Evolutionary conservation across 1,140 invertebrate genomes (phyloP).

Genomic region (Vanessa atalanta): DNA sequence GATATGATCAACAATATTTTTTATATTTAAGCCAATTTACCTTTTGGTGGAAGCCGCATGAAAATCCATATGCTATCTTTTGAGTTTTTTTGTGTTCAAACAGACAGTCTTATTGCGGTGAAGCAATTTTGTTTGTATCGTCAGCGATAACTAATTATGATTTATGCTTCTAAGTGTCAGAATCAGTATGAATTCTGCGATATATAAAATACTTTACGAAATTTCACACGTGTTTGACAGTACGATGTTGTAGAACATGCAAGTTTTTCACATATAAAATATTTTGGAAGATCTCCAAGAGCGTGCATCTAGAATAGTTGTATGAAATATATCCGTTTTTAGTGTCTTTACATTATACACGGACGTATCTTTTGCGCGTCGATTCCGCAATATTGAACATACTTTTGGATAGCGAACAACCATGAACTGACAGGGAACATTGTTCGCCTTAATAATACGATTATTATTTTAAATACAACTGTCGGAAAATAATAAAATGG

Average conservation of each 20-base stretch:
- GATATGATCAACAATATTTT: no score
- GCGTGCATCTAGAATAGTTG: conserved; percentile 28
- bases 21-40: no score
- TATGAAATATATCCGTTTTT: conserved; percentile 37
- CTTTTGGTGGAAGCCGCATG: no score
- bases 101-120: no score
- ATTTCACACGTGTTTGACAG: conserved; percentile 7
- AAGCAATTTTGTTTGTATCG: no score
- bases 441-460: neutral
- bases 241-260: conserved; percentile 12
- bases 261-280: conserved; percentile 38
- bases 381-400: neutral
- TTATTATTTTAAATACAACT: neutral
- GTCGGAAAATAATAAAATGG: neutral
- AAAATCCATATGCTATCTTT: no score
- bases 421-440: neutral
- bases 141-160: no score
- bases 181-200: neutral
- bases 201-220: conserved; percentile 1
- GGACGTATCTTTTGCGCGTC: conserved; percentile 25
- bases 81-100: no score
- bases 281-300: conserved; percentile 36
- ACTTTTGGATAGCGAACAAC: neutral
- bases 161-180: no score
- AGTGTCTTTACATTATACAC: conserved; percentile 26